Percentiles rank a stretch among this genome's conserved stretches.
These are phyloP conservation scores for Drosophila quadrilineata DNA, from an alignment of 1,140 invertebrate genomes.

Conservation along the genomic window DNA sequence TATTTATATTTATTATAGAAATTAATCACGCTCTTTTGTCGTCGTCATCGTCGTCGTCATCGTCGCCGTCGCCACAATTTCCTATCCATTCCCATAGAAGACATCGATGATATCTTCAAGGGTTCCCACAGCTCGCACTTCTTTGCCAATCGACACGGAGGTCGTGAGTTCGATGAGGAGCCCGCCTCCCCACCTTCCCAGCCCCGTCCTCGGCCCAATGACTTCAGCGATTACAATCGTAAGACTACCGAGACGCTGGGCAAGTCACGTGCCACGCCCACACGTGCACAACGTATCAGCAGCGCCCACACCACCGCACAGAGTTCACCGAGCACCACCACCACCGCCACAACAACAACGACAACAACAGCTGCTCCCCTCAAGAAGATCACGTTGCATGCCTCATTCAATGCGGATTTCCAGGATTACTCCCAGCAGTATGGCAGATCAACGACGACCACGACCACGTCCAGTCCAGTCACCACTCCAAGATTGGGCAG, in stretches of 20 bases:
- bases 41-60: background rate
- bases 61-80: background rate
- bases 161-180: constrained; percentile 82
- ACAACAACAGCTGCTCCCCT: constrained; percentile 30
- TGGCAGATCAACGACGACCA: constrained; percentile 47
- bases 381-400: constrained; percentile 67
- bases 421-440: constrained; percentile 41
- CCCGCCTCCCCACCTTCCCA: no score
- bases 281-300: constrained; percentile 33
- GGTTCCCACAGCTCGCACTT: constrained; percentile 86
- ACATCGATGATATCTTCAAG: constrained; percentile 83
- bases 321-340: constrained; percentile 2
- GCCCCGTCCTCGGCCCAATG: constrained; percentile 53
- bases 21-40: constrained; percentile 51
- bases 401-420: constrained; percentile 64
- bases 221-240: constrained; percentile 65
- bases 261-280: constrained; percentile 54
- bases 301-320: background rate
- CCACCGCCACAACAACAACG: constrained; percentile 23
- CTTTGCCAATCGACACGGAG: constrained; percentile 84
- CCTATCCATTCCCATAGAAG: constrained; percentile 55
- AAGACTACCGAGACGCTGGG: constrained; percentile 55
- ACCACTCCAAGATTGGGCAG: constrained; percentile 52
- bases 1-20: constrained; percentile 47
- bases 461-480: constrained; percentile 35